Evolutionary conservation across 2,888 invertebrate genomes (phyloP).

Genomic region (Drosophila siamana): DNA sequence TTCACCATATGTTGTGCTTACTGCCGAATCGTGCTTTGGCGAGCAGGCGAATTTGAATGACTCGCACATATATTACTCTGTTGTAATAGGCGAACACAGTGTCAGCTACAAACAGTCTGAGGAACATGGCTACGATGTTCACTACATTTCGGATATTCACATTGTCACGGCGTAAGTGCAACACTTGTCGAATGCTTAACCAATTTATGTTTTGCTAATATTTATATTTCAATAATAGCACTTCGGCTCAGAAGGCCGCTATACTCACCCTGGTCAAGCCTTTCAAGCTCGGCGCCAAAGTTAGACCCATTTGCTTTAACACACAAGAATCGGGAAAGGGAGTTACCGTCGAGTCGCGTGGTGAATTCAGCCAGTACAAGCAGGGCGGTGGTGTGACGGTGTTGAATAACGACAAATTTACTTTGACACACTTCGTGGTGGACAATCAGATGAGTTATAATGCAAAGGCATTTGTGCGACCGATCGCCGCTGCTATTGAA

Average conservation of each 20-base stretch:
- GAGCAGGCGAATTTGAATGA: fast-evolving
- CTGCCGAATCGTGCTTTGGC: constrained; percentile 17
- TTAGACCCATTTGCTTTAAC: constrained; percentile 57
- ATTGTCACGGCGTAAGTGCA: constrained; percentile 43
- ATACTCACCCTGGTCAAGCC: constrained; percentile 55
- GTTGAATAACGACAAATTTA: neutral
- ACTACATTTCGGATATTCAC: constrained; percentile 53
- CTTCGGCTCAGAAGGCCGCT: constrained; percentile 3
- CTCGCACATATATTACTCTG: neutral
- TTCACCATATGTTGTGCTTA: constrained; percentile 31
- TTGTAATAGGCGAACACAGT: constrained; percentile 35
- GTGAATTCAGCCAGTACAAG: neutral
- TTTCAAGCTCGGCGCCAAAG: constrained; percentile 40
- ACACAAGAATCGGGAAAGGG: too few species aligned
- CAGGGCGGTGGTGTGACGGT: neutral
- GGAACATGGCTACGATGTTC: constrained; percentile 26
- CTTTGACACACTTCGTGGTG: constrained; percentile 11
- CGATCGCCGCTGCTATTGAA: neutral
- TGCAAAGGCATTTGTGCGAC: neutral
- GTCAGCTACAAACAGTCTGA: constrained; percentile 15
- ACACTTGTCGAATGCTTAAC: too few species aligned
- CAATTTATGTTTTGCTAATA: neutral
- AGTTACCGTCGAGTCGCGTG: neutral
- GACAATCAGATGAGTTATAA: neutral
- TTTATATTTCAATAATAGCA: neutral